A percentile compares a stretch with the other conserved stretches of the same genome.
These are phyloP conservation scores for Alloplasta piceator DNA, from an alignment of 2,888 invertebrate genomes.

Conservation along the genomic window DNA sequence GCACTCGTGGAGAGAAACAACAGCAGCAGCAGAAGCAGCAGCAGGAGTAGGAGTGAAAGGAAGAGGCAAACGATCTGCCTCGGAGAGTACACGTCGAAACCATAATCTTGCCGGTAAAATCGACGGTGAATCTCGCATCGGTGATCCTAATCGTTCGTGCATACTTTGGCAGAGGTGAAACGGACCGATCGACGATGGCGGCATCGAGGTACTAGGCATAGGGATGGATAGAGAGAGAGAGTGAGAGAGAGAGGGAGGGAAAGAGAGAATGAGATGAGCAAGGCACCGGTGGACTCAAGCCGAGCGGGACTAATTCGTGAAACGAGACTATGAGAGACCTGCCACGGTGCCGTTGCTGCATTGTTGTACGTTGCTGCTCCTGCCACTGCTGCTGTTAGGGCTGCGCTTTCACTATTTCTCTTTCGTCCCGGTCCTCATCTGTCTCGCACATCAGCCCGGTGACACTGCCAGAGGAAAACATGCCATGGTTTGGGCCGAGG, in stretches of 20 bases:
- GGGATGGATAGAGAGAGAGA: constrained; percentile 20
- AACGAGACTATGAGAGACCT: constrained; percentile 64
- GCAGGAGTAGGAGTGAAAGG: constrained; percentile 21
- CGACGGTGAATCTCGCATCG: constrained; percentile 79
- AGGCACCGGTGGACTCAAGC: constrained; percentile 71
- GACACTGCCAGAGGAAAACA: constrained; percentile 47
- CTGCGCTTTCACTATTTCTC: constrained; percentile 47
- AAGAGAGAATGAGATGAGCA: constrained; percentile 41
- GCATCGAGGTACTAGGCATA: constrained; percentile 58
- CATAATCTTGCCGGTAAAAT: constrained; percentile 78
- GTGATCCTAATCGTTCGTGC: constrained; percentile 82
- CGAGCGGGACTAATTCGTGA: constrained; percentile 76
- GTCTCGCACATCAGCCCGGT: constrained; percentile 51
- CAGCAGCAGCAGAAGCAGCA: too few relatives aligned
- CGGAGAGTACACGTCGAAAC: constrained; percentile 77
- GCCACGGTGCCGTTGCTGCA: constrained; percentile 47
- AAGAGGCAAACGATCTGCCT: constrained; percentile 58
- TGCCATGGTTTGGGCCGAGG: background rate
- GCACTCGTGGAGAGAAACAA: constrained; percentile 41
- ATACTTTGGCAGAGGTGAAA: constrained; percentile 74
- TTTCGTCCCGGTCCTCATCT: constrained; percentile 47
- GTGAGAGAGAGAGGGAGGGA: constrained; percentile 18
- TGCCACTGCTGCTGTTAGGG: constrained; percentile 27
- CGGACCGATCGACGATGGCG: constrained; percentile 54
- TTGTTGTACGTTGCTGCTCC: constrained; percentile 24